Conservation (phyloP, 1,140 invertebrate genomes). For the Zaprionus lachaisei region DNA sequence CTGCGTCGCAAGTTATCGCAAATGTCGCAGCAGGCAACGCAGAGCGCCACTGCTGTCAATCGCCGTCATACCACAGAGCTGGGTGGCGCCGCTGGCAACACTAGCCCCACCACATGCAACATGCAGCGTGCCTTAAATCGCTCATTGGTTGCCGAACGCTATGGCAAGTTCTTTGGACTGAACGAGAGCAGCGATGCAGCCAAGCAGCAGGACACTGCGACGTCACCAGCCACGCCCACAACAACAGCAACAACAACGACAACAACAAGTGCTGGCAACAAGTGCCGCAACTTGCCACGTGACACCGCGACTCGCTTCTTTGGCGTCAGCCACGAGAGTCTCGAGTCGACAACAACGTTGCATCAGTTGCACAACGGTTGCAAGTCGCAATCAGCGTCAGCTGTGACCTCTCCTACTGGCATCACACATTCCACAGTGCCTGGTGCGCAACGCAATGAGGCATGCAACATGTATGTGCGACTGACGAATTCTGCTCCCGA, state of each 20-base stretch:
- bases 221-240: slow-evolving; percentile 31
- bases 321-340: slow-evolving; percentile 52
- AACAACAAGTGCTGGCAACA: not conserved
- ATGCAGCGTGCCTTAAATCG: slow-evolving; percentile 12
- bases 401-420: not conserved
- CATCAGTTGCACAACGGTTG: slow-evolving; percentile 30
- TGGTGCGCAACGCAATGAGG: slow-evolving; percentile 33
- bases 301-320: slow-evolving; percentile 46
- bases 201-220: slow-evolving; percentile 12
- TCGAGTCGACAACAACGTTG: slow-evolving; percentile 36
- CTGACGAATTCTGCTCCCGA: slow-evolving; percentile 5
- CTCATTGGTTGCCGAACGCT: slow-evolving; percentile 64
- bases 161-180: slow-evolving; percentile 75
- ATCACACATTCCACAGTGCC: not conserved
- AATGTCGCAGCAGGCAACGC: slow-evolving; percentile 29
- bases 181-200: slow-evolving; percentile 23
- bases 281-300: not conserved
- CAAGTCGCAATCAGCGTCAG: not conserved
- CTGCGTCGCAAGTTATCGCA: slow-evolving; percentile 64
- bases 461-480: slow-evolving; percentile 61
- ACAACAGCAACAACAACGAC: slow-evolving; percentile 10
- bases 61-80: slow-evolving; percentile 59
- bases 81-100: not conserved
- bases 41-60: slow-evolving; percentile 29
- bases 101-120: not conserved